These are phyloP conservation scores for Cynoglossus semilaevis DNA, from an alignment of 2,113 vertebrate genomes.

Conservation along the genomic window DNA sequence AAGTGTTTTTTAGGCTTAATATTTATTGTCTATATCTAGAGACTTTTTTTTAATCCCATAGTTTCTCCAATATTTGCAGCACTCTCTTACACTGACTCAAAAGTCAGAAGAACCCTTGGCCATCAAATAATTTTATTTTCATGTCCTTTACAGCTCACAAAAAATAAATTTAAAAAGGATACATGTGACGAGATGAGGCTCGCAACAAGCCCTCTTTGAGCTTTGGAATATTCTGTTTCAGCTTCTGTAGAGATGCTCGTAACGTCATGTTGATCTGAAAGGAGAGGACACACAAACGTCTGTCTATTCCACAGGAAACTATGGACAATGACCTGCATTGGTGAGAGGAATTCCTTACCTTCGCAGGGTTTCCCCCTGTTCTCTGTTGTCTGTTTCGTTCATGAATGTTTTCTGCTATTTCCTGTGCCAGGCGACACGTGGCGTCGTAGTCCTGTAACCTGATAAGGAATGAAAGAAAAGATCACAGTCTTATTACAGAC, in stretches of 20 bases:
- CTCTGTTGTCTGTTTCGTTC: conserved; percentile 85
- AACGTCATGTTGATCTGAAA: conserved; percentile 87
- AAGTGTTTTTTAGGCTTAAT: no score
- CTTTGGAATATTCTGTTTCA: conserved; percentile 86
- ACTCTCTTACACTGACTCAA: no score
- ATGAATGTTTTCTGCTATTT: conserved; percentile 90
- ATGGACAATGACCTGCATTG: background rate
- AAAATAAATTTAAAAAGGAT: conserved; percentile 76
- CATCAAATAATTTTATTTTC: background rate
- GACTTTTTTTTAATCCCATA: no score
- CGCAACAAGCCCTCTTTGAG: conserved; percentile 86
- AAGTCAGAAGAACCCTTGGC: no score
- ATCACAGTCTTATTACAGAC: background rate
- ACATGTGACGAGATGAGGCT: conserved; percentile 84
- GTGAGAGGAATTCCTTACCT: conserved; percentile 70
- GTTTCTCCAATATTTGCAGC: no score
- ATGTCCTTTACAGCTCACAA: conserved; percentile 5
- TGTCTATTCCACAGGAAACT: background rate
- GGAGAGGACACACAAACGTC: conserved; percentile 11
- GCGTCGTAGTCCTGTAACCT: conserved; percentile 89
- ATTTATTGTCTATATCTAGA: no score
- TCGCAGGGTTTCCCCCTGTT: conserved; percentile 85
- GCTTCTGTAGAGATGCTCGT: conserved; percentile 84
- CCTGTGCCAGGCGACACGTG: conserved; percentile 85
- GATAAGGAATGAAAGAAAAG: background rate